A percentile compares a stretch with the other conserved stretches of the same genome.
Evolutionary conservation across 2,888 invertebrate species (phyloP).

Genomic region (Tenthredo notha): DNA sequence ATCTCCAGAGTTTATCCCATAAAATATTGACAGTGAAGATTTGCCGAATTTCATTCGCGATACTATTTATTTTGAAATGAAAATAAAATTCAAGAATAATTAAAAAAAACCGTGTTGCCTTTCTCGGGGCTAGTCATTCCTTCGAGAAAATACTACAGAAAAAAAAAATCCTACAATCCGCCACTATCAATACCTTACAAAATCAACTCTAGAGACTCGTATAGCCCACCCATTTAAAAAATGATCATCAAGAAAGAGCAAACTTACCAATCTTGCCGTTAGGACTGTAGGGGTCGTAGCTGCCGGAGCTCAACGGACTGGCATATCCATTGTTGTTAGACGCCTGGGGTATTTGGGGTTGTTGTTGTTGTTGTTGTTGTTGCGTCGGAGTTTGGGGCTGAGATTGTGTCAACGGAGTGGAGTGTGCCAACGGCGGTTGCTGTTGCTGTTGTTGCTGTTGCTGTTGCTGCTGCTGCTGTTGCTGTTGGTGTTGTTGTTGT

Average conservation of each 20-base stretch:
- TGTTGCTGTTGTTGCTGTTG: conserved; percentile 56
- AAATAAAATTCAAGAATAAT: too few species aligned
- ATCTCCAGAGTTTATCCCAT: neutral
- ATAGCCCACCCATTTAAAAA: neutral
- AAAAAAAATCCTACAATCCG: neutral
- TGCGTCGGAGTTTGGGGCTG: conserved; percentile 59
- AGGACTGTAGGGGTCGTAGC: conserved; percentile 94
- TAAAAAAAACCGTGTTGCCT: too few species aligned
- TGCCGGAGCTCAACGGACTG: conserved; percentile 92
- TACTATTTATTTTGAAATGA: neutral
- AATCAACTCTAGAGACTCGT: neutral
- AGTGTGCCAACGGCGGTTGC: conserved; percentile 67
- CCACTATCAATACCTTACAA: neutral
- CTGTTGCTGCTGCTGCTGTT: conserved; percentile 55
- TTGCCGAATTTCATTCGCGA: neutral
- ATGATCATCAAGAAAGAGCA: conserved; percentile 14
- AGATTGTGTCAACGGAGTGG: conserved; percentile 65
- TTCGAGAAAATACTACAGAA: neutral
- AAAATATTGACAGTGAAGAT: neutral
- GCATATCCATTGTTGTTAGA: conserved; percentile 88
- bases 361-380: conserved; percentile 55
- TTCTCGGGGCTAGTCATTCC: neutral
- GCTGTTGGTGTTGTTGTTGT: conserved; percentile 51
- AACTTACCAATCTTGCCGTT: conserved; percentile 93
- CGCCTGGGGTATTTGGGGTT: conserved; percentile 64